Conservation (phyloP, 2,888 invertebrate genomes). For the Tachina grossa region DNA sequence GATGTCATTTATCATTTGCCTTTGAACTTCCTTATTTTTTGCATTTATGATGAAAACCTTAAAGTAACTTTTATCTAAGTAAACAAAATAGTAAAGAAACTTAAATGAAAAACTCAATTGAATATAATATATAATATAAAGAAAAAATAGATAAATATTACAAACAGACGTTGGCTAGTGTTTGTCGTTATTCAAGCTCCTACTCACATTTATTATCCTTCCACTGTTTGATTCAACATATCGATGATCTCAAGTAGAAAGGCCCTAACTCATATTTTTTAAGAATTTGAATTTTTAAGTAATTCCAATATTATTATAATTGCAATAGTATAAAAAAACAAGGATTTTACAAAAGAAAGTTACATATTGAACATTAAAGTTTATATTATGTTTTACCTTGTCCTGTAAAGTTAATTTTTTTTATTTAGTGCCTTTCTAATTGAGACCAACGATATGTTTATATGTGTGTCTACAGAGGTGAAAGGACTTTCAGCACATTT, state of each 20-base stretch:
- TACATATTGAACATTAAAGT: too few relatives aligned
- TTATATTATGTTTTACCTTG: too few relatives aligned
- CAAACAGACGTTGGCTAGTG: slow-evolving; percentile 1
- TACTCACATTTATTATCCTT: background rate
- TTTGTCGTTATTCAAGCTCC: background rate
- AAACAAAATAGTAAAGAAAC: slow-evolving; percentile 15
- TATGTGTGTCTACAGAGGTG: background rate
- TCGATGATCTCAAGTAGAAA: too few relatives aligned
- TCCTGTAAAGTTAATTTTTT: too few relatives aligned
- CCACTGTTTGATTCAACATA: background rate
- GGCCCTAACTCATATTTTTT: too few relatives aligned
- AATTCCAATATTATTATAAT: background rate
- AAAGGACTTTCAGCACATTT: slow-evolving; percentile 32
- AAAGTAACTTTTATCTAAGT: slow-evolving; percentile 52
- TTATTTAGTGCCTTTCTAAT: too few relatives aligned
- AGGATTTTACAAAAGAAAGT: too few relatives aligned
- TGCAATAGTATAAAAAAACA: too few relatives aligned
- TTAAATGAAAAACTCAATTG: slow-evolving; percentile 2
- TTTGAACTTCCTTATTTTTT: slow-evolving; percentile 77
- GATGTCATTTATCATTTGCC: slow-evolving; percentile 78
- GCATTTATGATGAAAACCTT: slow-evolving; percentile 74
- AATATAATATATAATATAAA: slow-evolving; percentile 28
- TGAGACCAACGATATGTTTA: too few relatives aligned
- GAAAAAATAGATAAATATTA: slow-evolving; percentile 54
- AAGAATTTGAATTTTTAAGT: background rate